Base-by-base conservation (phyloP, 2,888 invertebrate genomes). In the Sialis fuliginosa region DNA sequence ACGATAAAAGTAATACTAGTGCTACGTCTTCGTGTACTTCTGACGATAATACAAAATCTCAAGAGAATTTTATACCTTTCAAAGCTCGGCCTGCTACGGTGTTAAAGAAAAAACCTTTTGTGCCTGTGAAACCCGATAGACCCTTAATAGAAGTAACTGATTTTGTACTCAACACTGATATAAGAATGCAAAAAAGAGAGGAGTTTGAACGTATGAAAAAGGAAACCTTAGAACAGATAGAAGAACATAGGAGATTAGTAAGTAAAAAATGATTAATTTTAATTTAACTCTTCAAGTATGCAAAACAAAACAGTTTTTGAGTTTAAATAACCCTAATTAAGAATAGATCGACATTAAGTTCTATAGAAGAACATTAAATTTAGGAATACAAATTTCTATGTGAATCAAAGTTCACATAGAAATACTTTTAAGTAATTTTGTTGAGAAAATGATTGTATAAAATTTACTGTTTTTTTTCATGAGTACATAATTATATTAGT, bases 81-180 rank as follows among this genome's bases (percentile, higher is more conserved):
- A 77, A 76, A 60, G 81, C 83, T 2, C 66, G 68, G 44, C 74
- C 77, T 22, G 67, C 77, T 0, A 59, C 58, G n/a, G 78, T 81
- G 4, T 61, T 81, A 1, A 66, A 72, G 44, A 75, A 74, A 54
- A 69, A 76, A 54, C 81, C 81, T 1, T 82, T 81, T 56, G 69
- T 74, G 46, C 80, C 81, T 4, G 64, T 71, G 31, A 68, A 70
- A 47, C 62, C 66, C 12, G 62, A 65, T 13, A 61, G 64, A 33
- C 68, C 71, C 2, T 50, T 69, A 6, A 54, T 66, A 0, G 69
- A 68, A 57, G 56, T 66, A 6, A 62, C 62, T 8, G 75, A 74
- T 33, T 75, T 82, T 62, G 62, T 68, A 5, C 60, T 85, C n/a
- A 73, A 73, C 44, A 78, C 81, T 2, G 77, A 79, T 48, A 70